A percentile compares a stretch with the other conserved stretches of the same genome.
Conservation (phyloP, 2,797 vertebrate species). For the Cryptoprocta ferox region DNA sequence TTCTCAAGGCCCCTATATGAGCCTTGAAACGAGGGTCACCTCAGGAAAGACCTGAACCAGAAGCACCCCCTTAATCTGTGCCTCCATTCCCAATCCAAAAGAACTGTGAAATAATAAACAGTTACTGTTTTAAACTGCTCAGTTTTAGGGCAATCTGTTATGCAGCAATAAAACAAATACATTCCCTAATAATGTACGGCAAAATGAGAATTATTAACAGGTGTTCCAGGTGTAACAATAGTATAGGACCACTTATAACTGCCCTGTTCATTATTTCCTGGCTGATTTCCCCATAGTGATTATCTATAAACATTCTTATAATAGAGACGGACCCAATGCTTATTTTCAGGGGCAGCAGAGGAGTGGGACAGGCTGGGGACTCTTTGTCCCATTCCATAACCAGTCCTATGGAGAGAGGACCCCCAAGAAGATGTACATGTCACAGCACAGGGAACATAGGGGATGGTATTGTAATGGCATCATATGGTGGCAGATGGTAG, state of each 20-base stretch:
- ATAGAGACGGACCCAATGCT: background rate
- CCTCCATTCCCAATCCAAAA: background rate
- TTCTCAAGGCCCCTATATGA: background rate
- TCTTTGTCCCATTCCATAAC: background rate
- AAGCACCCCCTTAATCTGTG: background rate
- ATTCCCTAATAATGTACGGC: background rate
- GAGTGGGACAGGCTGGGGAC: background rate
- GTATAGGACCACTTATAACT: background rate
- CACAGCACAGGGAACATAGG: background rate
- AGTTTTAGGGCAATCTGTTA: background rate
- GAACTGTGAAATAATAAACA: background rate
- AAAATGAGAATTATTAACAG: background rate
- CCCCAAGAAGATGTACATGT: background rate
- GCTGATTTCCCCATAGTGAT: background rate
- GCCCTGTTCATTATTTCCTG: background rate
- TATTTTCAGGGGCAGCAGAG: background rate
- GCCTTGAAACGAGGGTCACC: background rate
- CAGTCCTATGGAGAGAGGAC: background rate
- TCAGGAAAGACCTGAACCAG: background rate
- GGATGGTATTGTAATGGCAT: background rate
- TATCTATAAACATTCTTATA: constrained; percentile 1
- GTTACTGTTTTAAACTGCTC: constrained; percentile 25
- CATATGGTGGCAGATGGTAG: background rate
- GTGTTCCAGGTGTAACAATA: background rate
- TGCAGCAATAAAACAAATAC: background rate